Conservation (phyloP, 2,888 invertebrate genomes). For the Hemicrepidius hirtus region DNA sequence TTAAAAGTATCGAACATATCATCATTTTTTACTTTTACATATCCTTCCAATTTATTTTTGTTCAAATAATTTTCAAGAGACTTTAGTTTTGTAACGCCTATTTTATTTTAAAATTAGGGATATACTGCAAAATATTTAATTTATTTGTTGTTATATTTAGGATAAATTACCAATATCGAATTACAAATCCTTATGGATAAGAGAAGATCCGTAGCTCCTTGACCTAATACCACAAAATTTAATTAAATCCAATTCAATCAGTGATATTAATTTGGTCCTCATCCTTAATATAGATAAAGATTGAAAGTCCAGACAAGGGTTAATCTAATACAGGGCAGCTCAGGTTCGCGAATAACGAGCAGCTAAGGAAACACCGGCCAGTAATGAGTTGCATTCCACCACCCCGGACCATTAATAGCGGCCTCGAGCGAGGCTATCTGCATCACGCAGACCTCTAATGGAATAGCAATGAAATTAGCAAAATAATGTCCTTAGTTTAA, state of each 20-base stretch:
- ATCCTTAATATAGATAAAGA: constrained; percentile 45
- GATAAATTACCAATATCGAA: too few relatives aligned
- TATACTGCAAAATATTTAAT: too few relatives aligned
- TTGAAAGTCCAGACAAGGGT: constrained; percentile 44
- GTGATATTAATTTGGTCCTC: constrained; percentile 36
- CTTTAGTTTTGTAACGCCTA: too few relatives aligned
- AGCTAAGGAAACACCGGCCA: constrained; percentile 52
- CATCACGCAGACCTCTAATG: constrained; percentile 72
- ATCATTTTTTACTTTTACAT: too few relatives aligned
- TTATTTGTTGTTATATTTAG: too few relatives aligned
- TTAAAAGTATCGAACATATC: too few relatives aligned
- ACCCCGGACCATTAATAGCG: constrained; percentile 56
- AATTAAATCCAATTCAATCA: constrained; percentile 41
- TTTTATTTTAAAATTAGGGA: too few relatives aligned
- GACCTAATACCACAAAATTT: constrained; percentile 19
- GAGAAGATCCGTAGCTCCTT: not conserved
- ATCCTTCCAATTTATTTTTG: too few relatives aligned
- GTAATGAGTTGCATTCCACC: constrained; percentile 58
- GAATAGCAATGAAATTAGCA: constrained; percentile 73
- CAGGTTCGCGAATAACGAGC: constrained; percentile 47
- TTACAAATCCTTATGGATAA: too few relatives aligned
- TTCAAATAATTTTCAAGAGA: too few relatives aligned
- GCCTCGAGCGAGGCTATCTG: constrained; percentile 67
- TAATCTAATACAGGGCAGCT: constrained; percentile 52
- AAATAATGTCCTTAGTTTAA: constrained; percentile 73